Base-by-base conservation (phyloP, 2,113 vertebrate species). In the Salvelinus fontinalis region DNA sequence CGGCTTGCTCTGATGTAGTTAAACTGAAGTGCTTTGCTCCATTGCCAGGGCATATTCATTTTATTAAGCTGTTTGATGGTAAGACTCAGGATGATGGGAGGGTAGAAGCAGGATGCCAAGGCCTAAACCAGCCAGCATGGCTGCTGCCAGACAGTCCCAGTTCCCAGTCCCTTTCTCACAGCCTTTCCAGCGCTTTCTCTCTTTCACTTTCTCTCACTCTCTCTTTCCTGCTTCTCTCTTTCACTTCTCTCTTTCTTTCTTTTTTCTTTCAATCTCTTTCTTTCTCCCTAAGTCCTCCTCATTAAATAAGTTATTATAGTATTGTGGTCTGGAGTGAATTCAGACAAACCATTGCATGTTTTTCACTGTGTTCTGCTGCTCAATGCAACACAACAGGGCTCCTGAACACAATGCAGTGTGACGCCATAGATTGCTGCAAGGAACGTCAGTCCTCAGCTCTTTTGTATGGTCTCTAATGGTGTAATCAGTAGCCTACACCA, bases 1-100 rank as follows among this genome's bases (percentile, higher is more conserved):
- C 81, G 79, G 51, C 65, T 74, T 83, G 79, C 85, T 92, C 90
- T 92, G 87, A 91, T 89, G 86, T 90, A 86, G 86, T 89, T 86
- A 89, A 92, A 87, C 84, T 86, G 81, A 87, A 81, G 75, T 68
- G 83, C 87, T 92, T 87, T 89, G 82, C 87, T 71, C 75, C 27
- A 51, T 76, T 90, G 87, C 89, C 85, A 88, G 85, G 79, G 78
- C 83, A 83, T 84, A 89, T 78, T 83, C 79, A 82, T 78, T 79
- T 14, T 70, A 80, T 71, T 84, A 85, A 83, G 84, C 80, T 65
- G 84, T 82, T 88, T 88, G 81, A 86, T 80, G 74, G 83, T 31
- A 75, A 81, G 31, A 4, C 29, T 76, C 18, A 16, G 67, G 34
- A 20, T 34, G 3, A 49, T n/a, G 44, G 29, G 67, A 48, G 85